Evolutionary conservation across 2,888 invertebrate species (phyloP).

Genomic region (Pediacus dermestoides): DNA sequence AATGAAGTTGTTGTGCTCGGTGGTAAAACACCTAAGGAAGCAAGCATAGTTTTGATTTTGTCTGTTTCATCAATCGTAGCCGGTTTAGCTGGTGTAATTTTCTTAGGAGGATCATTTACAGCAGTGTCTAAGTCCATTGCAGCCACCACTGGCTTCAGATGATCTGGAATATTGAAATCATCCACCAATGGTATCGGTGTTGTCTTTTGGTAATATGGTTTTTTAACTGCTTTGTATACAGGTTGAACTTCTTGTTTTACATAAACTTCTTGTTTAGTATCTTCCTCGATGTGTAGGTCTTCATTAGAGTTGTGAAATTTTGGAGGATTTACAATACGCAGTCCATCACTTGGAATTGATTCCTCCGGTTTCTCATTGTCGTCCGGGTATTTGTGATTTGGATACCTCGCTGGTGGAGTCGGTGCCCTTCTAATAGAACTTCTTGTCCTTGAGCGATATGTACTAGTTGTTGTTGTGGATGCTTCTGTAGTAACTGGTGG

Average conservation of each 20-base stretch:
- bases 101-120: conserved; percentile 13
- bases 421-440: conserved; percentile 20
- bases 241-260: conserved; percentile 12
- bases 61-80: conserved; percentile 21
- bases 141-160: conserved; percentile 34
- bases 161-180: conserved; percentile 30
- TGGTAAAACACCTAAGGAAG: conserved; percentile 47
- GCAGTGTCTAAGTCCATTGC: conserved; percentile 33
- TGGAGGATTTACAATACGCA: conserved; percentile 32
- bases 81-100: conserved; percentile 10
- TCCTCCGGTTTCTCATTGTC: conserved; percentile 21
- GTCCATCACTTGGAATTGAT: conserved; percentile 22
- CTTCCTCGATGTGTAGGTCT: conserved; percentile 23
- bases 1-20: conserved; percentile 33
- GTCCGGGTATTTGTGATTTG: conserved; percentile 42
- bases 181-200: conserved; percentile 22
- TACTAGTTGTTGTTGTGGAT: conserved; percentile 46
- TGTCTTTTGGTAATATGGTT: conserved; percentile 6
- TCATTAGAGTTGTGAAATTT: conserved; percentile 18
- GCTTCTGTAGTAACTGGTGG: conserved; percentile 25
- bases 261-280: conserved; percentile 21
- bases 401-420: conserved; percentile 24
- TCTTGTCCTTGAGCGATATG: conserved; percentile 49
- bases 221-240: conserved; percentile 5
- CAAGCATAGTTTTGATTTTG: conserved; percentile 45